phyloP scores from a whole-genome alignment of 2,888 invertebrate genomes.

The Acleris emargana region DNA sequence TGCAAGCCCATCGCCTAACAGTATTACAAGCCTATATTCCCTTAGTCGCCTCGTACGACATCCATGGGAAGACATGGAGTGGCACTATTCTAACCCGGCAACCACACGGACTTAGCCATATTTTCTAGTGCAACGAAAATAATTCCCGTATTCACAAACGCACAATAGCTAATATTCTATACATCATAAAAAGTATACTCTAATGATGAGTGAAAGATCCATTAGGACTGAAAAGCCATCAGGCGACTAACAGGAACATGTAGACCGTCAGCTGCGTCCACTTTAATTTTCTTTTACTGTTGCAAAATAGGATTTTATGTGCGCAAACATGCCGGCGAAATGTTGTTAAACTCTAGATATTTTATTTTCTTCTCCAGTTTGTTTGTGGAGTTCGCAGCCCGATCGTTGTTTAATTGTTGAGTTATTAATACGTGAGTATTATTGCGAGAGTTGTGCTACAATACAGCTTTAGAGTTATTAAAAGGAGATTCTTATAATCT shows the following conservation, averaged over 20 bases:
- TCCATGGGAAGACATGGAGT: too few species aligned
- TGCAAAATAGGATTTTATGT: conserved; percentile 39
- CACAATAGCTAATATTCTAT: too few species aligned
- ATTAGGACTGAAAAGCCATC: not conserved
- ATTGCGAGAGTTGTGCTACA: conserved; percentile 1
- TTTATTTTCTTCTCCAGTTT: not conserved
- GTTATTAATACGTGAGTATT: not conserved
- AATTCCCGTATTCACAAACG: too few species aligned
- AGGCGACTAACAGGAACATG: not conserved
- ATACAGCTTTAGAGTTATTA: not conserved
- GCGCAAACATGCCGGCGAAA: conserved; percentile 23
- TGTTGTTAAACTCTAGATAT: not conserved
- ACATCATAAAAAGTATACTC: too few species aligned
- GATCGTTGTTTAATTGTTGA: not conserved
- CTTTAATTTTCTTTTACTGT: conserved; percentile 43
- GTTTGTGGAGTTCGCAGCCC: not conserved
- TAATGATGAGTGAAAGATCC: not conserved
- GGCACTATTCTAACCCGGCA: too few species aligned
- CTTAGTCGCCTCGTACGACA: too few species aligned
- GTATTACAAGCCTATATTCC: too few species aligned
- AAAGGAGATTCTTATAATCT: not conserved
- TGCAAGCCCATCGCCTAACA: too few species aligned
- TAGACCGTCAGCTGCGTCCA: conserved; percentile 45
- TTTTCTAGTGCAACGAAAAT: too few species aligned
- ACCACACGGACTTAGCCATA: too few species aligned